Base-by-base conservation (phyloP, 2,113 vertebrate species). In the Eurystomus gularis region DNA sequence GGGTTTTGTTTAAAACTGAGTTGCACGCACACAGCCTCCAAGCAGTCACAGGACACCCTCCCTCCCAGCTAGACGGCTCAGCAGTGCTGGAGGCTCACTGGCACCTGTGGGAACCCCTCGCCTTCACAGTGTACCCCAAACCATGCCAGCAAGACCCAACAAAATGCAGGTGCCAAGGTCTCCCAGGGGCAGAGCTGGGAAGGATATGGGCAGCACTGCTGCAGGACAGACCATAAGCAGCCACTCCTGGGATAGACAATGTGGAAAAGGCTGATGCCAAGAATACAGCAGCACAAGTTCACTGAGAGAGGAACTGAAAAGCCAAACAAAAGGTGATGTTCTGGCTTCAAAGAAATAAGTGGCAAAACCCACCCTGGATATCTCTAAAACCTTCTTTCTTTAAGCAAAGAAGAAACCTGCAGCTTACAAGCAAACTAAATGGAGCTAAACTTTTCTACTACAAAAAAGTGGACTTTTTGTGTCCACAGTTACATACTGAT, bases 231-330 rank as follows among this genome's bases (percentile, higher is more conserved):
- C 68, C 1, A 0, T 6, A 9, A 61, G 60, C 66, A 83, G 58
- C 25, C 16, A 4, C 29, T 37, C 4, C 0, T 11, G 2, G 52
- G 26, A 80, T 25, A 21, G 17, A 31, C 17, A 25, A 28, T 1
- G 9, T 0, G 0, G 58, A 58, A 70, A 78, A 61, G 17, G 7
- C 19, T 61, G 35, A 52, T 20, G 40, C 48, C 1, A 1, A 57
- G 42, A 75, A 37, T 13, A 35, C 17, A 20, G 75, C 33, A 65
- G 14, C 33, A 33, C 9, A 28, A 64, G 20, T 26, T 77, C 31
- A n/a, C 58, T 23, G 13, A 40, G 35, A 2, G 10, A 18, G 16
- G 37, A 77, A 46, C 28, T 9, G n/a, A 42, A 69, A 80, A 86
- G 24, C 6, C 7, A 72, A 62, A 40, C 6, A 25, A 61, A 76